Evolutionary conservation across 2,888 invertebrate species (phyloP).

Genomic region (Muschampia staudingeri): DNA sequence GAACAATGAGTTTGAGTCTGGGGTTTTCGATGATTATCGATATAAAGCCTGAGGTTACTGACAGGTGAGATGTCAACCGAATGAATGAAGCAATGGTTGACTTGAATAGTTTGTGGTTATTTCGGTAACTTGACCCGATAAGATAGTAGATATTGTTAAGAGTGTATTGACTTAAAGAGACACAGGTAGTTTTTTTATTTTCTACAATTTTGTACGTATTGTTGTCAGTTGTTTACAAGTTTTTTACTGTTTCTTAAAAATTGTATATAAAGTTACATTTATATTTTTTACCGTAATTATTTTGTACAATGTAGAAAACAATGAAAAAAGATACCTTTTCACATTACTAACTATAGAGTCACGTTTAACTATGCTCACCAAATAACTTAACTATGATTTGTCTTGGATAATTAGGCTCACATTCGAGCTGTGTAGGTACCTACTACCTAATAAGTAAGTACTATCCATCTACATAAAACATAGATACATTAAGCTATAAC

Average conservation of each 20-base stretch:
- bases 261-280: too few relatives aligned
- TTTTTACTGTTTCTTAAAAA: constrained; percentile 20
- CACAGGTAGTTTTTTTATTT: constrained; percentile 70
- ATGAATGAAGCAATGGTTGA: constrained; percentile 78
- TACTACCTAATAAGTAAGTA: too few relatives aligned
- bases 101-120: constrained; percentile 73
- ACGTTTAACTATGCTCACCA: too few relatives aligned
- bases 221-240: constrained; percentile 72
- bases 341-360: too few relatives aligned
- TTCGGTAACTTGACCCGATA: constrained; percentile 82
- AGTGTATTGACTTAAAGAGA: constrained; percentile 69
- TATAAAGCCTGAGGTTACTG: constrained; percentile 85
- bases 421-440: too few relatives aligned
- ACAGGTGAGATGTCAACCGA: constrained; percentile 90
- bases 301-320: too few relatives aligned
- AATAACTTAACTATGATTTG: too few relatives aligned
- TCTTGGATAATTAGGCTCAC: too few relatives aligned
- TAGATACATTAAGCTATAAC: too few relatives aligned
- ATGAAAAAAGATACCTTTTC: too few relatives aligned
- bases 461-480: too few relatives aligned
- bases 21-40: constrained; percentile 85
- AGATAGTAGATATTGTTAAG: constrained; percentile 75
- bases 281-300: too few relatives aligned
- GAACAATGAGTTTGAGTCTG: constrained; percentile 87
- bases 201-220: constrained; percentile 55